phyloP scores from a whole-genome alignment of 2,113 vertebrate genomes.

The Rhinoderma darwinii region DNA sequence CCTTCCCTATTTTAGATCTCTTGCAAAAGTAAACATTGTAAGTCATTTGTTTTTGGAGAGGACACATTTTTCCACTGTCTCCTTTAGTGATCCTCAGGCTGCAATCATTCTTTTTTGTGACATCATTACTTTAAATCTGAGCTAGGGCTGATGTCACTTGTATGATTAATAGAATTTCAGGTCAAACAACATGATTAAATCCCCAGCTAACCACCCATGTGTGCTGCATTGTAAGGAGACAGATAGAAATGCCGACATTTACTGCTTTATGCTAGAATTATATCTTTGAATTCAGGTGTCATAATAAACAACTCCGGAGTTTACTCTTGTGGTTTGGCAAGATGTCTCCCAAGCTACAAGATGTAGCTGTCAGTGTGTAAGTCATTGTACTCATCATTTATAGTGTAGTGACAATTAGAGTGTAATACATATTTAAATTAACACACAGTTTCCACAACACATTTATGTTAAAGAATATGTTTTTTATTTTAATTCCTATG shows the following conservation, averaged over 20 bases:
- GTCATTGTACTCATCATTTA: constrained; percentile 27
- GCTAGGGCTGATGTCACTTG: constrained; percentile 47
- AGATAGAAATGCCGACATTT: not conserved
- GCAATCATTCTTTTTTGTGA: constrained; percentile 48
- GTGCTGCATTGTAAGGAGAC: constrained; percentile 20
- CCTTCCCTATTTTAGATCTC: not conserved
- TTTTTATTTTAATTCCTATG: not conserved
- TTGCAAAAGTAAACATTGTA: constrained; percentile 8
- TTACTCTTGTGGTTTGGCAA: constrained; percentile 45
- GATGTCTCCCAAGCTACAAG: constrained; percentile 37
- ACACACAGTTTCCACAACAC: not conserved
- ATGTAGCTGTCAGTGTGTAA: constrained; percentile 36
- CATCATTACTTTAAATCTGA: constrained; percentile 55
- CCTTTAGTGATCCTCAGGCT: constrained; percentile 19
- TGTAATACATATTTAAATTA: not conserved
- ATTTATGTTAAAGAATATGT: not conserved
- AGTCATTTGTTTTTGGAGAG: constrained; percentile 1
- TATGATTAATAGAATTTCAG: constrained; percentile 46
- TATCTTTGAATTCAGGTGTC: constrained; percentile 44
- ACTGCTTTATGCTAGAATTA: constrained; percentile 34
- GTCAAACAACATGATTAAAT: constrained; percentile 46
- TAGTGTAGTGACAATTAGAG: not conserved
- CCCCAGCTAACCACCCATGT: constrained; percentile 34
- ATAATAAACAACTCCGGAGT: constrained; percentile 29
- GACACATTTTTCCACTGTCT: constrained; percentile 8